Evolutionary conservation across 2,888 invertebrate genomes (phyloP), one percentile per base, ranked within the genome.

Genomic region (Aromia moschata): DNA sequence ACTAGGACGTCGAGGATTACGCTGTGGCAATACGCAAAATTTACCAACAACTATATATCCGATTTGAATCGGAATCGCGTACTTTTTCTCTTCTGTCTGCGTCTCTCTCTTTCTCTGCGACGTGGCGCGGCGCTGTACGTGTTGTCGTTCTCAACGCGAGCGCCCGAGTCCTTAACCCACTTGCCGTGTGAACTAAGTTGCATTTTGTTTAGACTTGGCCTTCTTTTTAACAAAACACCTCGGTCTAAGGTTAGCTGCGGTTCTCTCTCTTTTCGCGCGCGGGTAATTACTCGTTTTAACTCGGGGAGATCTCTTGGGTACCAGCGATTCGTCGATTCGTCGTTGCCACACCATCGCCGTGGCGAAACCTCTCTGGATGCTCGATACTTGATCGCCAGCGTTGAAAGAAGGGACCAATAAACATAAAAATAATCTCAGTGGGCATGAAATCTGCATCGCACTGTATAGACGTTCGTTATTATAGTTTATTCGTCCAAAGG

Each of bases 91-190:
- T n/a, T n/a, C n/a, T n/a, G n/a, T n/a, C 58, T 60, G 59, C 71
- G 68, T 70, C 69, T 73, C 60, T 75, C 69, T 67, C 60, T 75
- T 69, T 67, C 58, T 60, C 65, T 60, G 60, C 41, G 36, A 59
- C 62, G 62, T 66, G 64, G 66, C 58, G 60, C 60, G 47, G 62
- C 43, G 63, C 64, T 15, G 71, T 73, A 74, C 73, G n/a, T 75
- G 74, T 72, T 59, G 72, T 62, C 69, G 73, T 60, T 71, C 71
- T 71, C 72, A 74, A 73, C 71, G 72, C 70, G 74, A 76, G 77
- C 76, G 77, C 68, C 61, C 68, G 69, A 62, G 74, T 79, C 80
- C 80, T 80, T 80, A 79, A 80, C 80, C 80, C 72, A 80, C 76
- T 79, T 80, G 76, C 60, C 76, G 74, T 76, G 76, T 71, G 79